These are phyloP conservation scores for Myiothlypis chrysogaster DNA, from an alignment of 2,797 vertebrate species.

Conservation along the genomic window DNA sequence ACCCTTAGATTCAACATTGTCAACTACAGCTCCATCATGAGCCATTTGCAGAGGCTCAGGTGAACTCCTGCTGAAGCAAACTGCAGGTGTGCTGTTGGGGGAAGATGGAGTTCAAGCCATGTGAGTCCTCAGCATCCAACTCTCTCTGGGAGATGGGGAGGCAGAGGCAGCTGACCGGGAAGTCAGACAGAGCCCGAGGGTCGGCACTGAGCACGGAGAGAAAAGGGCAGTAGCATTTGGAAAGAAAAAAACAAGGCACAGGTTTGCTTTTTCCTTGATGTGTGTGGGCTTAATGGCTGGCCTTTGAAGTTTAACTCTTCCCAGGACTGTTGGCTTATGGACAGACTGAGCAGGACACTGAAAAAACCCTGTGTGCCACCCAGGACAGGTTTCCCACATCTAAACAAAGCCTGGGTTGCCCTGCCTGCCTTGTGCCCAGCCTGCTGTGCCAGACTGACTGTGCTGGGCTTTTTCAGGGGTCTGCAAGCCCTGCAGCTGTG, in stretches of 20 bases:
- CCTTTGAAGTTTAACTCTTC: constrained; percentile 26
- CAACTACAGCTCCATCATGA: not conserved
- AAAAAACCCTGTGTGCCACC: not conserved
- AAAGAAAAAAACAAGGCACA: not conserved
- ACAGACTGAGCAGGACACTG: not conserved
- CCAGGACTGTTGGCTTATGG: not conserved
- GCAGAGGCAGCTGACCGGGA: not conserved
- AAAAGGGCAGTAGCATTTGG: constrained; percentile 21
- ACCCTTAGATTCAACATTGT: not conserved
- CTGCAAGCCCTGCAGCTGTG: not conserved
- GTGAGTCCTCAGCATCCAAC: not conserved
- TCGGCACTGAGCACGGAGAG: not conserved
- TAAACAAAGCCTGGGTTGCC: not conserved
- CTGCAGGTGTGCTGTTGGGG: not conserved
- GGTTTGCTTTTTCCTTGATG: constrained; percentile 9
- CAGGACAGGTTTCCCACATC: accelerated
- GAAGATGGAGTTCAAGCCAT: not conserved
- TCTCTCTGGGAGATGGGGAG: not conserved
- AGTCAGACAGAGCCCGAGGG: not conserved
- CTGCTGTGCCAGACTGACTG: not conserved
- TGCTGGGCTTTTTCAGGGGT: not conserved
- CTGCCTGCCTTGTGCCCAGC: not conserved
- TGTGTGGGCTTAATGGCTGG: constrained; percentile 25
- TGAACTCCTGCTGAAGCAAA: not conserved
- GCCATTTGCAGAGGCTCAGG: not conserved